These are phyloP conservation scores for Gallinago paraguaiae DNA, from an alignment of 2,113 vertebrate species.

Conservation along the genomic window DNA sequence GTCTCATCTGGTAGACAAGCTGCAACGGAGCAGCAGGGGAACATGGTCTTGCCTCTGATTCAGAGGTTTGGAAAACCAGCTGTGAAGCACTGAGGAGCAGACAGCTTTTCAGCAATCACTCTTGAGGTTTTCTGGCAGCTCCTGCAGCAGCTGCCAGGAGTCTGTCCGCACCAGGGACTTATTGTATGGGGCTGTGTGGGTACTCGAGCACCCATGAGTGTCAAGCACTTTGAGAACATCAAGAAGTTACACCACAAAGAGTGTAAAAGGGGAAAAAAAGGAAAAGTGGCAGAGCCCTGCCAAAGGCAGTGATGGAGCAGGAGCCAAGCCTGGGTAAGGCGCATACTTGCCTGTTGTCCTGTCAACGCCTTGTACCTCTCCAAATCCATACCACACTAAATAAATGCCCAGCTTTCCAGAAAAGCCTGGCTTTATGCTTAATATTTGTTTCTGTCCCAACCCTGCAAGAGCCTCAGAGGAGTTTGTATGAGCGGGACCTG, in stretches of 20 bases:
- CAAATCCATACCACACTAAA: background rate
- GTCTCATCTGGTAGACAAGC: background rate
- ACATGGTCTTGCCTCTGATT: background rate
- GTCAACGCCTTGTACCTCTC: background rate
- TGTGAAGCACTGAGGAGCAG: background rate
- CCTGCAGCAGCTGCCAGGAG: background rate
- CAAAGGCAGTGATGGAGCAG: background rate
- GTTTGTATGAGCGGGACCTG: rapidly evolving
- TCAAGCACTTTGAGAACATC: background rate
- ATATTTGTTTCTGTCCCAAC: background rate
- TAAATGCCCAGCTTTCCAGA: background rate
- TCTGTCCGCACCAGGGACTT: no score
- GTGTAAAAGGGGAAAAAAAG: background rate
- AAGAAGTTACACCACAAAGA: background rate
- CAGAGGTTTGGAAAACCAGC: background rate
- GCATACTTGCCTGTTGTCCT: background rate
- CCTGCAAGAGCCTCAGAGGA: rapidly evolving
- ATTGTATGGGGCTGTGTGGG: background rate
- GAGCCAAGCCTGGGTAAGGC: background rate
- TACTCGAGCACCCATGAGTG: rapidly evolving
- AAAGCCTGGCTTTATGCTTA: background rate
- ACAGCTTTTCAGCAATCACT: rapidly evolving
- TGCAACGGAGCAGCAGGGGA: background rate
- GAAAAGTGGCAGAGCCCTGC: background rate
- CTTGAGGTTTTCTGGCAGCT: background rate